phyloP scores from a whole-genome alignment of 2,888 invertebrate species.

The Nomada flava region DNA sequence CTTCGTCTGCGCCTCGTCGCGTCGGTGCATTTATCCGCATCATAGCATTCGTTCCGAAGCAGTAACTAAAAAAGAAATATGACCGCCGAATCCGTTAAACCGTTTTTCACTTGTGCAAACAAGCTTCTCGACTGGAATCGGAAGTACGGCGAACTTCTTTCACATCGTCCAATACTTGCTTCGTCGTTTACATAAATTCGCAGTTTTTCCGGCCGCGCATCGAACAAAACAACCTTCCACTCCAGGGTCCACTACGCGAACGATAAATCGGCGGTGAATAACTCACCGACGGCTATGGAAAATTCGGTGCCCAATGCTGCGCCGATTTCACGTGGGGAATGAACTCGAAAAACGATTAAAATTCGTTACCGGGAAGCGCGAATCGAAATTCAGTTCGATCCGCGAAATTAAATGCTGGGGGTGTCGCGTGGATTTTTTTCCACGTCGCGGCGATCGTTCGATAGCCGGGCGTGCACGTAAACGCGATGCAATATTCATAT shows the following conservation, averaged over 20 bases:
- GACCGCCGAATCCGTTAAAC: not conserved
- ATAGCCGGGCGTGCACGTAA: constrained; percentile 38
- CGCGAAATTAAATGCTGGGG: constrained; percentile 64
- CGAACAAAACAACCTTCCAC: constrained; percentile 8
- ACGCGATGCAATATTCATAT: not conserved
- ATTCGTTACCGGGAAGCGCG: constrained; percentile 10
- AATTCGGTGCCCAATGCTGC: not conserved
- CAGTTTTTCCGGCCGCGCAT: constrained; percentile 17
- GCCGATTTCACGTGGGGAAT: not conserved
- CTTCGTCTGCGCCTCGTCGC: not conserved
- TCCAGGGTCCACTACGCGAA: not conserved
- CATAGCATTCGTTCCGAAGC: not conserved
- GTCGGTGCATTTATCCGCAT: too few relatives aligned
- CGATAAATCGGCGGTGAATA: constrained; percentile 41
- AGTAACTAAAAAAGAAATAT: not conserved
- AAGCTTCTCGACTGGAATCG: not conserved
- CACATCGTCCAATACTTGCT: not conserved
- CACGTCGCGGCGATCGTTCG: constrained; percentile 7
- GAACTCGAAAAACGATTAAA: constrained; percentile 26
- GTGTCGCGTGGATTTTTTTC: constrained; percentile 43
- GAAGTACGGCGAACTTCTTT: not conserved
- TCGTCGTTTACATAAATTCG: constrained; percentile 7
- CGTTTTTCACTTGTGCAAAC: not conserved
- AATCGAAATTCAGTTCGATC: constrained; percentile 51
- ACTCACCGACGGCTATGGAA: not conserved